These are phyloP conservation scores for Rhagophthalmus giganteus DNA, from an alignment of 2,888 invertebrate genomes.

Conservation along the genomic window DNA sequence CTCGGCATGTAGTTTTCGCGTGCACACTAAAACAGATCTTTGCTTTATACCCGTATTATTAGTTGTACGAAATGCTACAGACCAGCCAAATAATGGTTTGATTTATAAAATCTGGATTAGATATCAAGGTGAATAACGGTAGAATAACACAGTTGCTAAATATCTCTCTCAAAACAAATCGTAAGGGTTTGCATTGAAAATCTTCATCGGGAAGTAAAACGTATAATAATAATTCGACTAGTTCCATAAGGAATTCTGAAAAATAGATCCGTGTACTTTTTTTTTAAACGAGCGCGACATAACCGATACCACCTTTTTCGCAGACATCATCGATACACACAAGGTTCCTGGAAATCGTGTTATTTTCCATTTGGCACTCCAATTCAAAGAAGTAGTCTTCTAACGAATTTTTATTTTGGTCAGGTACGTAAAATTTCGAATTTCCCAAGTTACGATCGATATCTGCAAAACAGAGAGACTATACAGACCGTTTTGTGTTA, in stretches of 20 bases:
- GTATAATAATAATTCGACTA: slow-evolving; percentile 81
- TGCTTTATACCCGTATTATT: background rate
- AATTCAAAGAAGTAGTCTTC: slow-evolving; percentile 86
- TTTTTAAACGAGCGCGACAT: too few relatives aligned
- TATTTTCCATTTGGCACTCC: slow-evolving; percentile 84
- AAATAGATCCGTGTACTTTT: too few relatives aligned
- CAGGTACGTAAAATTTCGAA: slow-evolving; percentile 66
- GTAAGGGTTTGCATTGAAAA: slow-evolving; percentile 79
- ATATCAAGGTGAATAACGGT: slow-evolving; percentile 70
- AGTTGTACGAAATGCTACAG: slow-evolving; percentile 46
- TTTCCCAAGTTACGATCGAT: slow-evolving; percentile 57
- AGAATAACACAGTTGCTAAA: slow-evolving; percentile 50
- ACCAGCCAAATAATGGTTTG: slow-evolving; percentile 87
- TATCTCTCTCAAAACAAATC: slow-evolving; percentile 72
- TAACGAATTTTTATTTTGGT: slow-evolving; percentile 56
- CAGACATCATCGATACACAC: slow-evolving; percentile 72
- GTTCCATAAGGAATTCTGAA: slow-evolving; percentile 77
- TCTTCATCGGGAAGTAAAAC: slow-evolving; percentile 81
- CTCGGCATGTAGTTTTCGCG: slow-evolving; percentile 74
- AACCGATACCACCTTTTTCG: slow-evolving; percentile 62
- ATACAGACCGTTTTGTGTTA: background rate
- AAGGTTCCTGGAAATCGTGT: slow-evolving; percentile 74
- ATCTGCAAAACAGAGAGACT: slow-evolving; percentile 25
- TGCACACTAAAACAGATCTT: slow-evolving; percentile 67
- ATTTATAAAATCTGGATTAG: slow-evolving; percentile 92